Conservation (phyloP, 2,113 vertebrate genomes). For the Elephantulus edwardii region DNA sequence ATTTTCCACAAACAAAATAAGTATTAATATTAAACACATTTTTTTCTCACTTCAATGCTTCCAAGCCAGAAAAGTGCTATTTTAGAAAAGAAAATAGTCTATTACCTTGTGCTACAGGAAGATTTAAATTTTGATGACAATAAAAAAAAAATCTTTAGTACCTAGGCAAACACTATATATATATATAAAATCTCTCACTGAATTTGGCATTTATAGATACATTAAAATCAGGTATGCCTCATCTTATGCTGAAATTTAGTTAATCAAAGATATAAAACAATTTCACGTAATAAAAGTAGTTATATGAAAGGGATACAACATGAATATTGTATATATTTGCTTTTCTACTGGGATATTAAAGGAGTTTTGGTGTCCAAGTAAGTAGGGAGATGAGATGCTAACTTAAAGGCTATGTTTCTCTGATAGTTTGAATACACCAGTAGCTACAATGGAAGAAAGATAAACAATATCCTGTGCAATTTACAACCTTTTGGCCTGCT, state of each 20-base stretch:
- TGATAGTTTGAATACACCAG: too few species aligned
- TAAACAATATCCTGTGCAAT: too few species aligned
- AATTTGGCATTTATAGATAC: neutral
- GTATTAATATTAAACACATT: neutral
- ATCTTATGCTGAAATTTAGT: slow-evolving; percentile 48
- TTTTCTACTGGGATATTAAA: slow-evolving; percentile 56
- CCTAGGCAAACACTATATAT: slow-evolving; percentile 20
- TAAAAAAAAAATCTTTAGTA: neutral
- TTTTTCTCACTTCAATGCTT: slow-evolving; percentile 43
- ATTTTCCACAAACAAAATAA: slow-evolving; percentile 59
- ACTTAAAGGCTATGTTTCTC: too few species aligned
- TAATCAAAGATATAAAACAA: slow-evolving; percentile 72
- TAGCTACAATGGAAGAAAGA: too few species aligned
- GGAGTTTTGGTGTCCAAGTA: too few species aligned
- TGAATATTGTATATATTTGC: neutral
- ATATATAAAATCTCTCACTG: too few species aligned
- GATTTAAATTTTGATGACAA: neutral
- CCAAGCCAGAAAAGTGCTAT: slow-evolving; percentile 44
- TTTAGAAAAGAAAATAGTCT: slow-evolving; percentile 3
- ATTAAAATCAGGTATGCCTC: slow-evolving; percentile 1
- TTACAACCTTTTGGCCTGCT: too few species aligned
- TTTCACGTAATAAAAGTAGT: slow-evolving; percentile 28
- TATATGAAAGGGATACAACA: slow-evolving; percentile 48
- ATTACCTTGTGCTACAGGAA: slow-evolving; percentile 43
- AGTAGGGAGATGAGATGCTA: too few species aligned